Base-by-base conservation (phyloP, 2,797 vertebrate genomes). In the Lutjanus argentimaculatus region DNA sequence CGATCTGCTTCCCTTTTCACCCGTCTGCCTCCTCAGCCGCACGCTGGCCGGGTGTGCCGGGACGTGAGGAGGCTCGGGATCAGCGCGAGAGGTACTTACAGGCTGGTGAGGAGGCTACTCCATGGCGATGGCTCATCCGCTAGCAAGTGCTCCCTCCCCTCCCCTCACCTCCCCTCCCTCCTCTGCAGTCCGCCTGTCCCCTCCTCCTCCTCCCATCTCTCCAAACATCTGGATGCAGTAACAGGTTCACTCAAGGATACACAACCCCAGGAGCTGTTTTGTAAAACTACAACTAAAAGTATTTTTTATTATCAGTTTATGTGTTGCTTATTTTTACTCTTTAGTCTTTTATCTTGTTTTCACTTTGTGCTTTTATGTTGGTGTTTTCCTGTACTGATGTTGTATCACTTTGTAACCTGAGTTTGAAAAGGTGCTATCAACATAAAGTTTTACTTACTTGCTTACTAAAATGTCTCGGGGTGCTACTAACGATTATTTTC, bases 1-100 rank as follows among this genome's bases (percentile, higher is more conserved):
- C 94, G 93, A 93, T 95, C 94, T 93, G 91, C 94, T 88, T 81
- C 86, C 64, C 58, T 14, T 14, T 77, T 42, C 57, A 40, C 53
- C 64, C 53, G 7, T 30, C 75, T 8, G 17, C 59, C 56, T 46
- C 53, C 40, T 57, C 74, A 57, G 78, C 55, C 49, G 58, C 21
- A 17, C 10, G 7, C 52, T 7, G 51, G 5, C 25, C 16, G 42
- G 48, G 19, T 61, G 65, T 1, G 7, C 10, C 2, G n/a, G 63
- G 25, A 57, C 30, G 2, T 0, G 49, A 67, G 5, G 53, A 30
- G 30, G n/a, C 30, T 73, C 25, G 0, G 78, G 74, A 88, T 76
- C 65, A 46, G 79, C 64, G 25, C 1, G 15, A 67, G 81, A 67
- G 66, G 73, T 91, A 92, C 93, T 94, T 80, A 94, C 93, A 13